Percentiles rank a stretch among this genome's conserved stretches.
These are phyloP conservation scores for Parambassis ranga DNA, from an alignment of 2,797 vertebrate species.

Conservation along the genomic window DNA sequence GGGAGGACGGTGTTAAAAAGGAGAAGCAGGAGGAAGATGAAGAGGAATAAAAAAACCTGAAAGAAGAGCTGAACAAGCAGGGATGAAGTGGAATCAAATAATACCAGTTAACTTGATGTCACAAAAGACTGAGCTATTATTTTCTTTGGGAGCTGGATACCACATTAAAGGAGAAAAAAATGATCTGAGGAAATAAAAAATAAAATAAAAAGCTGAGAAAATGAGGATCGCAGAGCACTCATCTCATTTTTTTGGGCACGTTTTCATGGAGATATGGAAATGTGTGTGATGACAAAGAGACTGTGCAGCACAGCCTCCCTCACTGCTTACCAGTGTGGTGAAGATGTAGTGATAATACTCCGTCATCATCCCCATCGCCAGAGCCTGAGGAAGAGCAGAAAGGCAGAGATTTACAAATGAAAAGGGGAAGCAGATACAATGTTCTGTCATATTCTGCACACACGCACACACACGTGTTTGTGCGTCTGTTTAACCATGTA, in stretches of 20 bases:
- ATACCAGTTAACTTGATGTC: neutral
- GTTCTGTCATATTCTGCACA: constrained; percentile 36
- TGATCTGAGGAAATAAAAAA: constrained; percentile 9
- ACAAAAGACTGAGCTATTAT: constrained; percentile 12
- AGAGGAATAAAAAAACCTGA: neutral
- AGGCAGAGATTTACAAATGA: constrained; percentile 29
- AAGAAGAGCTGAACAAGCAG: neutral
- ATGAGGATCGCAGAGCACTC: constrained; percentile 32
- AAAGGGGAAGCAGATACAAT: constrained; percentile 21
- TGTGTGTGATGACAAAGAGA: constrained; percentile 40
- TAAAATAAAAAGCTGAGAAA: constrained; percentile 10
- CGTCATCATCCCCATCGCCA: constrained; percentile 99
- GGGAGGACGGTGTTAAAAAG: neutral
- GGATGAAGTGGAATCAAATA: neutral
- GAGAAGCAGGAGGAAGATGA: neutral
- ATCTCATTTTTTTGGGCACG: constrained; percentile 9
- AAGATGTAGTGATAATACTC: constrained; percentile 99
- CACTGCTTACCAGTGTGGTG: constrained; percentile 95
- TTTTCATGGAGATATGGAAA: constrained; percentile 13
- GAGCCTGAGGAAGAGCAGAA: constrained; percentile 79
- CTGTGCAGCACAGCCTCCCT: constrained; percentile 6
- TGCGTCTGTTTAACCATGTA: constrained; percentile 26
- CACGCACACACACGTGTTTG: neutral
- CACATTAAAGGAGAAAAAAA: neutral
- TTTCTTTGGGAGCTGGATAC: constrained; percentile 13